Evolutionary conservation across 2,113 vertebrate species (phyloP), one percentile per base, ranked within the genome.

Genomic region (Pipa parva): DNA sequence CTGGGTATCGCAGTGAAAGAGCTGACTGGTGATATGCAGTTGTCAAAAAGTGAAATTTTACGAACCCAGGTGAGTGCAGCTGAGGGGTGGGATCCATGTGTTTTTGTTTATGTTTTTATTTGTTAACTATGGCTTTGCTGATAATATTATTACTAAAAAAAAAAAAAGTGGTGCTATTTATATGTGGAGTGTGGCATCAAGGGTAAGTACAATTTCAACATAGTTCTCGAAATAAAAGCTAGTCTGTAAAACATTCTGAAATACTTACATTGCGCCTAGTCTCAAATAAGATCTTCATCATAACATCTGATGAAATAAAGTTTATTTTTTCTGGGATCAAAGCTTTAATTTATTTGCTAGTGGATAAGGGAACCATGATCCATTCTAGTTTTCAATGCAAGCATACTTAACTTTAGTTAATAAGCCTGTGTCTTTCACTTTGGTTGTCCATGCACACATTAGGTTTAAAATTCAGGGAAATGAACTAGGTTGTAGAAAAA

Each of bases 1-100:
- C 85, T 99, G 63, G 92, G 93, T 79, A 93, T 99, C 52, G 12
- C 80, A 45, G 95, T 98, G 74, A 97, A 94, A 79, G 97, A 98
- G 75, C 64, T 99, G 77, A 99, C 94, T 60, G 95, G 96, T 71
- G 97, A 98, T 85, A 98, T 99, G 95, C 95, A 99, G 68, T 89
- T 99, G 70, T 95, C 92, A 81, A 99, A 98, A 87, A 92, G 89
- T 77, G 95, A 99, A 91, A 98, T 98, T 79, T 89, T 97, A 2
- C 88, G 92, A 60, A 98, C 95, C 69, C 97, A 99, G 95, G 95
- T 97, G 91, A 63, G 78, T 73, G 61, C 37, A 58, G n/a, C 18
- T 51, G 51, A 70, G 66, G 58, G 66, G 58, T 52, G 31, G 60
- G 52, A 52, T 45, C 10, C 27, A 8, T 69, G 56, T 3, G 13